Evolutionary conservation across 2,797 vertebrate species (phyloP).

Genomic region (Alauda arvensis): DNA sequence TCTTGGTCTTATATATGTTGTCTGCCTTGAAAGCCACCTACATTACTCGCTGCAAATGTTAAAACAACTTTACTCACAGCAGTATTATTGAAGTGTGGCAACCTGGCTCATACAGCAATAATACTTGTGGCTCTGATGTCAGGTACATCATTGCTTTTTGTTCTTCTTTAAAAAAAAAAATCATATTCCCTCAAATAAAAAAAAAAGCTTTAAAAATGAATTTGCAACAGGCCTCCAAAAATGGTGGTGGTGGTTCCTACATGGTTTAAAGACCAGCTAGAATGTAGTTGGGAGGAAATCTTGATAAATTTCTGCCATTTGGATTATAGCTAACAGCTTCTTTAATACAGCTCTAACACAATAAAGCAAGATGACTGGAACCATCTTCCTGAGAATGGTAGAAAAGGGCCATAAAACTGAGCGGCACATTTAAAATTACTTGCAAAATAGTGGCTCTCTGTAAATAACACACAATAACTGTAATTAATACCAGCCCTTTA

Average conservation of each 20-base stretch:
- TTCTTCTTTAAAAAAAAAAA: neutral
- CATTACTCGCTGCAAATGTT: neutral
- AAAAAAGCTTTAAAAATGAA: neutral
- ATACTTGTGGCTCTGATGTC: neutral
- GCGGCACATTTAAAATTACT: neutral
- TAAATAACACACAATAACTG: slow-evolving; percentile 8
- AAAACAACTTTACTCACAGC: neutral
- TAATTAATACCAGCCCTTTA: slow-evolving; percentile 40
- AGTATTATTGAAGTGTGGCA: neutral
- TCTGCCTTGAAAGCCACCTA: neutral
- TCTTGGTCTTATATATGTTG: neutral
- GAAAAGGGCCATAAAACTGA: neutral
- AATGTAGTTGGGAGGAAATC: neutral
- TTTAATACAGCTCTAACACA: neutral
- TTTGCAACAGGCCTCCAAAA: neutral
- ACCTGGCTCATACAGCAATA: neutral
- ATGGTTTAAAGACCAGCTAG: neutral
- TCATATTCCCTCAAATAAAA: too few relatives aligned
- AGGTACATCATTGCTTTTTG: neutral
- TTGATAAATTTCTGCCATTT: neutral
- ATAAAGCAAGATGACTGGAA: neutral
- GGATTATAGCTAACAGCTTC: neutral
- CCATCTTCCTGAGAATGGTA: neutral
- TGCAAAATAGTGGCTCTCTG: neutral
- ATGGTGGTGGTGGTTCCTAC: neutral